Conservation (phyloP, 2,797 vertebrate genomes). For the Kryptolebias ocellatus region DNA sequence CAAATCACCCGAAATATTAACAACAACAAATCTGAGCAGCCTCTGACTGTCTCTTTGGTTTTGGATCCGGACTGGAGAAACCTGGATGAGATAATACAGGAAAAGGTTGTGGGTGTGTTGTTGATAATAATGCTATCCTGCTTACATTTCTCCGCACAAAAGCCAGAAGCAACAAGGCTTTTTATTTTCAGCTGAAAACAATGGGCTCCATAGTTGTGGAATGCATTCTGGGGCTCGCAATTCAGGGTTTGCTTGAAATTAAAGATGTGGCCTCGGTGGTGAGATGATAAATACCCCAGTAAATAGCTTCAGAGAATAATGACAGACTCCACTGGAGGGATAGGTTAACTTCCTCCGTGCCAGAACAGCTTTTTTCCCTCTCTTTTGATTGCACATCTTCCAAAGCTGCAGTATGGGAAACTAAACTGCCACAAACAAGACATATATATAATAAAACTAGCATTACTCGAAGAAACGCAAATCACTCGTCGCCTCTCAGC, state of each 20-base stretch:
- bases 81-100: slow-evolving; percentile 57
- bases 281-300: slow-evolving; percentile 74
- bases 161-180: slow-evolving; percentile 59
- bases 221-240: slow-evolving; percentile 51
- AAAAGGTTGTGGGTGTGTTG: slow-evolving; percentile 64
- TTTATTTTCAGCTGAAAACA: slow-evolving; percentile 64
- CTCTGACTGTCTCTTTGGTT: slow-evolving; percentile 36
- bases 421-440: slow-evolving; percentile 61
- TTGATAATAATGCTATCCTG: slow-evolving; percentile 70
- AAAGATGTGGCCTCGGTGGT: slow-evolving; percentile 71
- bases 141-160: slow-evolving; percentile 61
- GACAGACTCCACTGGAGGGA: slow-evolving; percentile 66
- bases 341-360: slow-evolving; percentile 70
- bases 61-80: slow-evolving; percentile 46
- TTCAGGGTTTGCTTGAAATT: slow-evolving; percentile 62
- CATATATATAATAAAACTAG: slow-evolving; percentile 46
- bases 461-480: too few species aligned
- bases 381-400: slow-evolving; percentile 59
- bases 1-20: too few species aligned
- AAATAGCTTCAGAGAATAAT: slow-evolving; percentile 74
- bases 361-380: slow-evolving; percentile 9
- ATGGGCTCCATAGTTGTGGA: slow-evolving; percentile 64
- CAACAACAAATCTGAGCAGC: too few species aligned
- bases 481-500: too few species aligned
- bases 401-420: slow-evolving; percentile 62